Evolutionary conservation across 92 coral and sea anemone species (phyloP).

Genomic region (Porites cylindrica): DNA sequence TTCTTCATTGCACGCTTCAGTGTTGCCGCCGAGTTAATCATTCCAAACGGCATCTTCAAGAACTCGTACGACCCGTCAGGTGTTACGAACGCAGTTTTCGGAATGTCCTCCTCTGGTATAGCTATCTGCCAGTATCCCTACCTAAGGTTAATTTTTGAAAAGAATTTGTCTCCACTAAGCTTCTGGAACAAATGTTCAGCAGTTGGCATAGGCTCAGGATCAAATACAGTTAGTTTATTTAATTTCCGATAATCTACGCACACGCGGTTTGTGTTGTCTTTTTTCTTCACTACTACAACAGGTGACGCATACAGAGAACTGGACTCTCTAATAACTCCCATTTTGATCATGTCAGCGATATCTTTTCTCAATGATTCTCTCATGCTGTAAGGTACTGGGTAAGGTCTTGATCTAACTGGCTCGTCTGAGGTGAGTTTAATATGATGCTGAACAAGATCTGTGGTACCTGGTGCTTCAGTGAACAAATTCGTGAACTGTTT

Average conservation of each 20-base stretch:
- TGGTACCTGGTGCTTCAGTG: slow-evolving; percentile 62
- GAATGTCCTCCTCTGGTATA: slow-evolving; percentile 33
- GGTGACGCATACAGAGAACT: slow-evolving; percentile 66
- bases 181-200: slow-evolving; percentile 50
- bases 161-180: slow-evolving; percentile 45
- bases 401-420: slow-evolving; percentile 60
- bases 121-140: slow-evolving; percentile 65
- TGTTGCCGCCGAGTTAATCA: slow-evolving; percentile 47
- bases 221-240: slow-evolving; percentile 59
- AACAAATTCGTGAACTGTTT: slow-evolving; percentile 23
- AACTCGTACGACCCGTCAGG: slow-evolving; percentile 51
- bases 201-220: slow-evolving; percentile 54
- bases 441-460: slow-evolving; percentile 28
- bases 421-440: slow-evolving; percentile 28
- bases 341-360: slow-evolving; percentile 55
- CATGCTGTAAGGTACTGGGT: slow-evolving; percentile 49
- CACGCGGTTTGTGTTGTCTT: slow-evolving; percentile 9
- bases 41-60: slow-evolving; percentile 57
- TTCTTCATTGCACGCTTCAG: slow-evolving; percentile 57
- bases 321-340: slow-evolving; percentile 62
- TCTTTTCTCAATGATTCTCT: slow-evolving; percentile 59
- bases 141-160: slow-evolving; percentile 52
- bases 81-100: slow-evolving; percentile 53
- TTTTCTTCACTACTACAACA: slow-evolving; percentile 61
- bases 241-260: slow-evolving; percentile 53